phyloP scores from a whole-genome alignment of 2,113 vertebrate species.

The Crotalus viridis region DNA sequence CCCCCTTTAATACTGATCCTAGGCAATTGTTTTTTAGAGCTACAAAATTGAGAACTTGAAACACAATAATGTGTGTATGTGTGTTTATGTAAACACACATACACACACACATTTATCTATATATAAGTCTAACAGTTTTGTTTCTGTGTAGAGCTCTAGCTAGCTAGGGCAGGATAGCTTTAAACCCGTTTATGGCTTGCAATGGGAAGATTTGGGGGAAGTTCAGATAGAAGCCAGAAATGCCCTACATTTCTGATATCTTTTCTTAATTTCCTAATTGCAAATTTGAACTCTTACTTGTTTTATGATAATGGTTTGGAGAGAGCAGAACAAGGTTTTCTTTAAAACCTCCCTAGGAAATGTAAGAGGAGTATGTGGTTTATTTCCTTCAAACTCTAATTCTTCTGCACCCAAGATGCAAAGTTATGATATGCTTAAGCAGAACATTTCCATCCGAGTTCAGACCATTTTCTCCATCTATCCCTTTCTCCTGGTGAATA shows the following conservation, averaged over 20 bases:
- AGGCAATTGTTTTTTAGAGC: neutral
- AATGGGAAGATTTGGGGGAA: neutral
- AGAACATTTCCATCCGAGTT: neutral
- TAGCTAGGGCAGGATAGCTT: neutral
- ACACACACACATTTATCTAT: too few species aligned
- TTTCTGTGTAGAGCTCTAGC: neutral
- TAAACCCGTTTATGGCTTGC: neutral
- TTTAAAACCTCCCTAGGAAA: neutral
- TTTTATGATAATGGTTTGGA: neutral
- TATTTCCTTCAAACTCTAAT: neutral
- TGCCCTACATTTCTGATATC: neutral
- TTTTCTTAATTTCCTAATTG: neutral
- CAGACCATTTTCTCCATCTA: neutral
- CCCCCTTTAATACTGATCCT: neutral
- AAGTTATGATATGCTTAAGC: neutral
- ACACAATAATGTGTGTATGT: neutral
- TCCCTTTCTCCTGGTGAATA: neutral
- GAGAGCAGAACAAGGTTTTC: neutral
- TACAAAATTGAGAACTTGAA: neutral
- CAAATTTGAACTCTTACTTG: neutral
- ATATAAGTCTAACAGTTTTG: neutral
- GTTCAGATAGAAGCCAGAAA: neutral
- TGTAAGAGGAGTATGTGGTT: neutral
- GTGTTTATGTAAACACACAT: neutral
- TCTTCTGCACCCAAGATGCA: neutral